Conservation (phyloP, 35 echinoderm and acorn worm species). For the Ophioderma brevispina region DNA sequence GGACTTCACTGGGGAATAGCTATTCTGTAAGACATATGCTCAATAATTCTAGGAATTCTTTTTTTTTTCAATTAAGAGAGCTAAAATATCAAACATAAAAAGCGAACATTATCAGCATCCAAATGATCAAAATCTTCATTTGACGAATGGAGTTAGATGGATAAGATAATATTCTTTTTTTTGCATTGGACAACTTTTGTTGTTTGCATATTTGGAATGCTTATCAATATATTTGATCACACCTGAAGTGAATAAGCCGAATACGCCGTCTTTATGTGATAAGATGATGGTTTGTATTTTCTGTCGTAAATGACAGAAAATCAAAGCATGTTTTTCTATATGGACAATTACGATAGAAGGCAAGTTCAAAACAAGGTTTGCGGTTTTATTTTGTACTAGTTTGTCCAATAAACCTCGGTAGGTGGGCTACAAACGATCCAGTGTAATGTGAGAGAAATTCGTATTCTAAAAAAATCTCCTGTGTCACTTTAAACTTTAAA, state of each 20-base stretch:
- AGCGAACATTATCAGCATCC: background rate
- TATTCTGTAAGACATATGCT: conserved; percentile 46
- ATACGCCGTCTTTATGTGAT: too few species aligned
- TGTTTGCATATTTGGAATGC: too few species aligned
- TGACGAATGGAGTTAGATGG: background rate
- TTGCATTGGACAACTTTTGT: too few species aligned
- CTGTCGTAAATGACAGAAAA: too few species aligned
- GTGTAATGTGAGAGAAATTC: background rate
- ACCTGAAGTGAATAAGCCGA: too few species aligned
- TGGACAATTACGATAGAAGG: too few species aligned
- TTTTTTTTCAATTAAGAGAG: background rate
- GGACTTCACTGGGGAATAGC: conserved; percentile 81
- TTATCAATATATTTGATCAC: too few species aligned
- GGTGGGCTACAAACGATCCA: background rate
- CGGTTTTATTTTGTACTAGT: background rate
- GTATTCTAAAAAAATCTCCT: background rate
- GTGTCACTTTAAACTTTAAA: background rate
- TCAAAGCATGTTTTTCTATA: too few species aligned
- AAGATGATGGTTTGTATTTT: too few species aligned
- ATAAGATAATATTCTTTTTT: background rate
- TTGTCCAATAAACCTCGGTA: background rate
- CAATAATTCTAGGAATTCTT: too few species aligned
- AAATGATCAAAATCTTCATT: background rate
- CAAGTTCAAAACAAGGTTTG: too few species aligned
- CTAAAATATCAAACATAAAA: background rate